Evolutionary conservation across 2,888 invertebrate genomes (phyloP).

Genomic region (Ctena decussata): DNA sequence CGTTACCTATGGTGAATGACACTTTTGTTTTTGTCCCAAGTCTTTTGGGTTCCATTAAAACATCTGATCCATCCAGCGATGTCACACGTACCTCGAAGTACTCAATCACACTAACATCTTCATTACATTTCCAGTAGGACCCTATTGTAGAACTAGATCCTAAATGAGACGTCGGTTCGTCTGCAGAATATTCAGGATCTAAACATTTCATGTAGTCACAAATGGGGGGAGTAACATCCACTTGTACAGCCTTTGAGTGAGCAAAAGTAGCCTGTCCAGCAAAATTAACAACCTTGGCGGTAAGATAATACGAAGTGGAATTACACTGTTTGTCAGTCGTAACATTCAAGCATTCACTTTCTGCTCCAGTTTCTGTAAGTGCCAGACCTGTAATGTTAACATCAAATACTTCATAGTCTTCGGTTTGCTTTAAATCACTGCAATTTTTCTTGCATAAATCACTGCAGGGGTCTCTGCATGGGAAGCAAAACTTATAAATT

Average conservation of each 20-base stretch:
- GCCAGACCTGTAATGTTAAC: not conserved
- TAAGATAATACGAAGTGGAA: constrained; percentile 54
- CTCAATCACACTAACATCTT: constrained; percentile 56
- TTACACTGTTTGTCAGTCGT: constrained; percentile 18
- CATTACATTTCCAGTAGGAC: constrained; percentile 64
- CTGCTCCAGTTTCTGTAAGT: not conserved
- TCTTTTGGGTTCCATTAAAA: constrained; percentile 12
- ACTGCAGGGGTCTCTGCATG: constrained; percentile 45
- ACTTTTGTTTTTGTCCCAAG: constrained; percentile 38
- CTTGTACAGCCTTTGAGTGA: constrained; percentile 59
- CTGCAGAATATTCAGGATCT: constrained; percentile 59
- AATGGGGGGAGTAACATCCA: constrained; percentile 66
- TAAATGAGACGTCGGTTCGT: constrained; percentile 54
- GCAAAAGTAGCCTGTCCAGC: constrained; percentile 54
- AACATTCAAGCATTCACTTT: not conserved
- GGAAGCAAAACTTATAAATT: constrained; percentile 43
- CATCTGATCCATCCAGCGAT: constrained; percentile 8
- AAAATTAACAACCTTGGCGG: constrained; percentile 61
- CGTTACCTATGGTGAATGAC: not conserved
- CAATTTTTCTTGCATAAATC: constrained; percentile 42
- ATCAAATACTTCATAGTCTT: constrained; percentile 32
- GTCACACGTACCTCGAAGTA: constrained; percentile 51
- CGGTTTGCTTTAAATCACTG: not conserved
- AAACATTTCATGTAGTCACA: constrained; percentile 59
- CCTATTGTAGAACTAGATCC: constrained; percentile 65